Base-by-base conservation (phyloP, 1,140 invertebrate genomes). In the Spodoptera litura region DNA sequence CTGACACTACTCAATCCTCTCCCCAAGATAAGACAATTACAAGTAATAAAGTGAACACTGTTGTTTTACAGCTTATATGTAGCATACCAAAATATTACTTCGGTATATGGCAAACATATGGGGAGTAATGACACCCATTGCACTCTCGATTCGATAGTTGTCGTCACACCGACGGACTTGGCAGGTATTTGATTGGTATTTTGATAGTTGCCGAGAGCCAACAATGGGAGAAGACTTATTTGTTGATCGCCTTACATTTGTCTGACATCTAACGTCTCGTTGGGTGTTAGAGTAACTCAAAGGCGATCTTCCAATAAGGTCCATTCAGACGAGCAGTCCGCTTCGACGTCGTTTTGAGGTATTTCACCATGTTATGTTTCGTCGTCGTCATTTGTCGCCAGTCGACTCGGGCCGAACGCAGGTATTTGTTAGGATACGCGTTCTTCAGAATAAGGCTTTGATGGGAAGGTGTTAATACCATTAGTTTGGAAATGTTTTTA, bases 181-280 rank as follows among this genome's bases (percentile, higher is more conserved):
- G 87, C 93, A 94, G 93, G 93, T 94, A 94, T 92, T 94, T 93
- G 87, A 93, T 92, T 93, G 88, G 93, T 93, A 93, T 93, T 91
- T 90, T 91, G 89, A 92, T 91, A 94, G 91, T 89, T 87, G 88
- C 91, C 90, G 90, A 84, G 83, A 82, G 87, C 81, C 82, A 87
- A 83, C 70, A 71, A 83, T 83, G 81, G 78, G 85, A 82, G 82
- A 85, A 78, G 79, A 66, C 82, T 82, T 83, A 85, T 87, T 87
- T 80, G 81, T 81, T 78, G 76, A 85, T 87, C 79, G 84, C 83
- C 61, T 51, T 79, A 66, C 73, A 72, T 55, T 81, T 20, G 66
- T 52, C 44, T 56, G 10, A 68, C 38, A 56, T 51, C 62, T 38
- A 25, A 64, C 62, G 49, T 5, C n/a, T 20, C 3, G 58, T 76